Evolutionary conservation across 1,140 invertebrate genomes (phyloP).

Genomic region (Stegodyphus dumicola): DNA sequence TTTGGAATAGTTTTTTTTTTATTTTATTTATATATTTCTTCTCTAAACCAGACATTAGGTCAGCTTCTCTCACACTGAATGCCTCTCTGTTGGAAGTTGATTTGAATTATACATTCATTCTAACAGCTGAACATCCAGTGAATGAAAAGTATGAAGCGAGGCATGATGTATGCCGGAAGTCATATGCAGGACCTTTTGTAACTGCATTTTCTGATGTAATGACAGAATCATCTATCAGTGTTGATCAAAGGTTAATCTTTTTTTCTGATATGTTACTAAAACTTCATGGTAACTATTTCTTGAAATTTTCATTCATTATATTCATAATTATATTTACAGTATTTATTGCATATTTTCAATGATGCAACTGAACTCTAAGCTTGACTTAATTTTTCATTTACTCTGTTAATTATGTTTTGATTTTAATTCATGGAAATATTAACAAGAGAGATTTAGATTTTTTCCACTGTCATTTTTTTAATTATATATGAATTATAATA

Average conservation of each 20-base stretch:
- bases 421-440: too few species aligned
- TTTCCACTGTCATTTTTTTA: too few species aligned
- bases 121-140: conserved; percentile 35
- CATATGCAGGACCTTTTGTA: conserved; percentile 44
- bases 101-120: conserved; percentile 38
- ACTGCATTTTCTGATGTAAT: conserved; percentile 48
- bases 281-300: too few species aligned
- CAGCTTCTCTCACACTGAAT: conserved; percentile 38
- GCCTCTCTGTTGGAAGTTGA: conserved; percentile 36
- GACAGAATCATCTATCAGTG: conserved; percentile 26
- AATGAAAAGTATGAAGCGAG: conserved; percentile 39
- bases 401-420: too few species aligned
- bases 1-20: background rate
- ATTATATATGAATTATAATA: too few species aligned
- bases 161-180: conserved; percentile 3
- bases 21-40: background rate
- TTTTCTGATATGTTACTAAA: too few species aligned
- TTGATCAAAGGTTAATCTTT: conserved; percentile 27
- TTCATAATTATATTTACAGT: too few species aligned
- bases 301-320: too few species aligned
- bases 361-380: too few species aligned
- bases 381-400: too few species aligned
- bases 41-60: conserved; percentile 1
- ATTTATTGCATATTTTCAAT: too few species aligned
- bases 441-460: too few species aligned